Percentiles rank a stretch among this genome's conserved stretches.
Conservation (phyloP, 2,113 vertebrate species). For the Neotoma lepida region DNA sequence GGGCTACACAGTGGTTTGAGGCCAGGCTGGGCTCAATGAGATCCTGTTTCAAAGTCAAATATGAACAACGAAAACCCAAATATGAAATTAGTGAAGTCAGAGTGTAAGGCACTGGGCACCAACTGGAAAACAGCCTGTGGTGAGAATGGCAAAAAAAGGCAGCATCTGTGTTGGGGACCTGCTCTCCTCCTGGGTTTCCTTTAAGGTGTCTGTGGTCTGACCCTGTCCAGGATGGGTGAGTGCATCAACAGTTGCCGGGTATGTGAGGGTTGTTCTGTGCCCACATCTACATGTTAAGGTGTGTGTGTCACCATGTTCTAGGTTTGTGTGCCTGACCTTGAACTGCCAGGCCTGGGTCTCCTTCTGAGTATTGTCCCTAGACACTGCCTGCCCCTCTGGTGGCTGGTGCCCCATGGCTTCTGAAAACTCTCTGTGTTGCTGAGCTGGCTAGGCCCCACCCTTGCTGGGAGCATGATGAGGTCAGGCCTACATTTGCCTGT, state of each 20-base stretch:
- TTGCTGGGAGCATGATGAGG: background rate
- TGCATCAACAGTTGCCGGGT: accelerated
- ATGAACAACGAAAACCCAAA: background rate
- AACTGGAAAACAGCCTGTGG: accelerated
- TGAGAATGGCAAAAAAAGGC: accelerated
- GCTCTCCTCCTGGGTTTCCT: accelerated
- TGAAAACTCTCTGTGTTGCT: background rate
- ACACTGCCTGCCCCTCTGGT: background rate
- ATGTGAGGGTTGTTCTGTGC: too few species aligned
- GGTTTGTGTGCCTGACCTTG: background rate
- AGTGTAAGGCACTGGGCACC: background rate
- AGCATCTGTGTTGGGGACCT: accelerated
- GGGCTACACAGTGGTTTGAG: background rate
- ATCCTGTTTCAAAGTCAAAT: background rate
- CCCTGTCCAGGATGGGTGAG: background rate
- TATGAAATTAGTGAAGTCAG: background rate
- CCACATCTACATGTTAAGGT: background rate
- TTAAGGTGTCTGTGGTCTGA: background rate
- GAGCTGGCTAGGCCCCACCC: background rate
- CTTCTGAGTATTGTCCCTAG: background rate
- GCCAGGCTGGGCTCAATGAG: background rate
- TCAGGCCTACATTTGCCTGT: background rate
- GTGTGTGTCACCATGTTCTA: background rate
- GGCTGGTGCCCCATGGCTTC: background rate
- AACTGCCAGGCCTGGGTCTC: background rate